phyloP scores from a whole-genome alignment of 2,888 invertebrate genomes.

The Mythimna loreyi region DNA sequence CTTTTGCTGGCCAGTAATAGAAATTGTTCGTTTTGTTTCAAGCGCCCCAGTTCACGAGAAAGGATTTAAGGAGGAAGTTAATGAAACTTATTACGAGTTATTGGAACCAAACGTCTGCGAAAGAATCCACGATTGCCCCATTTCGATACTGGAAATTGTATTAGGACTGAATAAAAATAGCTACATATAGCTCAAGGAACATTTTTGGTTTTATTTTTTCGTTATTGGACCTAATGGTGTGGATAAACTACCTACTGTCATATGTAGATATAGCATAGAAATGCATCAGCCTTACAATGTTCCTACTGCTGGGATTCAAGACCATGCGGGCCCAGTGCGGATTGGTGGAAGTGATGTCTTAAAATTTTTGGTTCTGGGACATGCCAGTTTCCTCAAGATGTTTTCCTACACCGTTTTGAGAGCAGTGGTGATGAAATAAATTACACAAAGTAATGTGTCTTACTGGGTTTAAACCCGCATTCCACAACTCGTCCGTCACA shows the following conservation, averaged over 20 bases:
- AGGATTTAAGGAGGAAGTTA: conserved; percentile 79
- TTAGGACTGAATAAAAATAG: conserved; percentile 75
- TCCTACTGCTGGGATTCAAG: no score
- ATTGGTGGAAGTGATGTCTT: no score
- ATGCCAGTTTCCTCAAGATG: no score
- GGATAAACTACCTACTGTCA: not conserved
- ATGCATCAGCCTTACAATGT: no score
- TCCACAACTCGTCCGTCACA: no score
- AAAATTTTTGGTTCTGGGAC: no score
- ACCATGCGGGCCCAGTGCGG: no score
- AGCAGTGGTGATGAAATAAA: no score
- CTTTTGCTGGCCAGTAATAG: conserved; percentile 40
- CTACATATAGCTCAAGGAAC: conserved; percentile 51
- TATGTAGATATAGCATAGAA: no score
- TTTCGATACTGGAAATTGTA: conserved; percentile 79
- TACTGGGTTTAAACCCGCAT: no score
- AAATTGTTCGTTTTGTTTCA: conserved; percentile 63
- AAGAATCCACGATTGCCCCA: conserved; percentile 77
- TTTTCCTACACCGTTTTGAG: no score
- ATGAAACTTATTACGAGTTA: conserved; percentile 74
- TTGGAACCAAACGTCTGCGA: conserved; percentile 78
- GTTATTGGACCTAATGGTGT: not conserved
- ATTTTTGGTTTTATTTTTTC: conserved; percentile 19
- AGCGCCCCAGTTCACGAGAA: conserved; percentile 82
- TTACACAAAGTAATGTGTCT: no score